phyloP scores from a whole-genome alignment of 2,888 invertebrate genomes.

The Trissolcus brochymenae region DNA sequence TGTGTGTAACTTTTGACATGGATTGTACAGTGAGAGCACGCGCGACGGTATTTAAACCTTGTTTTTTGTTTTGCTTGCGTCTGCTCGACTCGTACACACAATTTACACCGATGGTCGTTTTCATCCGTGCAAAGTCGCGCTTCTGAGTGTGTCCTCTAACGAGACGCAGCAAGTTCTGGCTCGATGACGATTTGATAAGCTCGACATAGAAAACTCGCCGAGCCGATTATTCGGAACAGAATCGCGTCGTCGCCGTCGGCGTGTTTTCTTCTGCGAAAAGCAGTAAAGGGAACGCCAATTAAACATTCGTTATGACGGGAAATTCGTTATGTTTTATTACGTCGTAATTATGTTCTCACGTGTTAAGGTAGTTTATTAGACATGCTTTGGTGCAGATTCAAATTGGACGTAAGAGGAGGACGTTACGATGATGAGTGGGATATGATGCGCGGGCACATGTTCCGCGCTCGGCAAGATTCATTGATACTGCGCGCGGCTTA shows the following conservation, averaged over 20 bases:
- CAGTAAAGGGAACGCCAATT: constrained; percentile 37
- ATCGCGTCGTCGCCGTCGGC: constrained; percentile 5
- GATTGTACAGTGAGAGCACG: constrained; percentile 38
- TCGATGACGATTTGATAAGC: constrained; percentile 52
- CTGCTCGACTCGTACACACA: constrained; percentile 54
- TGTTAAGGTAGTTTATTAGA: constrained; percentile 55
- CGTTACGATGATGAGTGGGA: constrained; percentile 54
- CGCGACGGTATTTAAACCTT: constrained; percentile 58
- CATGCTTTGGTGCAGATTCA: constrained; percentile 56
- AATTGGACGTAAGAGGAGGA: constrained; percentile 52
- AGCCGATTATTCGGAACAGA: constrained; percentile 38
- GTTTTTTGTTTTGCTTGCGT: constrained; percentile 41
- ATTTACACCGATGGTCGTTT: constrained; percentile 57
- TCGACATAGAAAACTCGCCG: constrained; percentile 38
- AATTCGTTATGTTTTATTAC: constrained; percentile 55
- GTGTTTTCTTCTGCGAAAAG: neutral
- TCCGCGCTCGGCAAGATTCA: constrained; percentile 47
- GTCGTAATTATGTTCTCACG: constrained; percentile 53
- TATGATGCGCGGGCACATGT: constrained; percentile 50
- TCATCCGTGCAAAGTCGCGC: constrained; percentile 44
- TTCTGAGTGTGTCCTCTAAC: constrained; percentile 27
- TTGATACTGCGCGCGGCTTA: constrained; percentile 40
- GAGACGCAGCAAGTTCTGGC: constrained; percentile 52
- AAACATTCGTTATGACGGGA: constrained; percentile 55
- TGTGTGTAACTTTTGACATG: constrained; percentile 26